Evolutionary conservation across 2,888 invertebrate genomes (phyloP), one percentile per base, ranked within the genome.

Genomic region (Strigamia crassipes): DNA sequence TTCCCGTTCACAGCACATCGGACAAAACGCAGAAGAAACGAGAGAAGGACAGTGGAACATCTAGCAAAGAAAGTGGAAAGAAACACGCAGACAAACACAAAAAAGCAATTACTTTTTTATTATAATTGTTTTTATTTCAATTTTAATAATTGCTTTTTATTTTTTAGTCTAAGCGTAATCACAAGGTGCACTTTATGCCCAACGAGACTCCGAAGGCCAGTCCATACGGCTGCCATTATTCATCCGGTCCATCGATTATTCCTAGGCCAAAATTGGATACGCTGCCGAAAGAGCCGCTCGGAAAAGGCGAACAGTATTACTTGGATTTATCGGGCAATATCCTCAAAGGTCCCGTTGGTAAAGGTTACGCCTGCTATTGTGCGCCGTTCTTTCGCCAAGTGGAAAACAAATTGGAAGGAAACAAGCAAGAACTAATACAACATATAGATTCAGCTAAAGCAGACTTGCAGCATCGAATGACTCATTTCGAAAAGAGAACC

Each of bases 311-410:
- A 88, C 96, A 97, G 88, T 97, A 97, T 88, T 98, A 94, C 88
- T 90, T 97, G 85, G 97, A 97, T 88, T 90, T 98, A 84, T 96
- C 96, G 15, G 97, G 97, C 1, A 96, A 97, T 87, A 95, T 97
- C 83, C 93, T 95, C 85, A 97, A 97, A 89, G 97, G 97, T 0
- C 97, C 97, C 0, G 93, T 96, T n/a, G 96, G 97, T 0, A 93
- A 95, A 1, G 96, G 96, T 0, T 95, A 96, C 87, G 94, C 94
- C 0, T 96, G 96, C 88, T 96, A 95, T 87, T 97, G 97, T 87
- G 95, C 94, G 0, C 97, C 97, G 0, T 93, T 96, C 88, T 94
- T 97, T 86, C 92, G 94, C 83, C 94, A 95, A 84, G 92, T 97
- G 88, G 96, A 96, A 87, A 93, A 94, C 84, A 86, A 87, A 82